Evolutionary conservation across 2,797 vertebrate species (phyloP), one percentile per base, ranked within the genome.

Genomic region (Hybognathus amarus): DNA sequence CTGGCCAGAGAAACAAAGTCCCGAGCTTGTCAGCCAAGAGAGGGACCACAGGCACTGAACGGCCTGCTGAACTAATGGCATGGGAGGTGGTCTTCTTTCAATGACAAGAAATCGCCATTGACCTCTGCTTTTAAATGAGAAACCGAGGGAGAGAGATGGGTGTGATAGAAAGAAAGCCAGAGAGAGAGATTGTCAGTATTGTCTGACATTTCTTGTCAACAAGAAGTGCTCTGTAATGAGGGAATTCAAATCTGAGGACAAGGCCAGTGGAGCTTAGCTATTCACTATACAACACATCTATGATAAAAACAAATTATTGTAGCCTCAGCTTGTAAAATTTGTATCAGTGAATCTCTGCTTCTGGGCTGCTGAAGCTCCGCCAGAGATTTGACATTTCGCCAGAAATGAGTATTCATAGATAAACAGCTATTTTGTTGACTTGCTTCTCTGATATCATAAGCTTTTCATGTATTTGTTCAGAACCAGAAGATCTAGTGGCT

Each of bases 31-130:
- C 70, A 75, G 67, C 76, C 63, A 82, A 73, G 64, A 68, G 69
- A 75, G 79, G 22, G 77, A 67, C 47, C 76, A 61, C 27, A 54
- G 50, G 45, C 69, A 73, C 40, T 4, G 52, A 70, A 64, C 18
- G 17, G 68, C 79, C 82, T 63, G 71, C 45, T 54, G 61, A 85
- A 73, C 30, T 73, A 27, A 59, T 15, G 71, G 74, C 66, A 79
- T 80, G 47, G 73, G 54, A 77, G 59, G 76, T 59, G 79, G 54
- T 77, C 54, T 80, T 82, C 63, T 45, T 83, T 86, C 73, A 4
- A 38, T 63, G 40, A 52, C 83, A 87, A 80, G 77, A 85, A 86
- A 85, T 87, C 87, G 86, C 38, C 80, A 80, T 61, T 86, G 87
- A 84, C 87, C 86, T 76, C 78, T 64, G 40, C 30, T 80, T 67